Conservation (phyloP, 2,797 vertebrate genomes). For the Microtus obscurus region DNA sequence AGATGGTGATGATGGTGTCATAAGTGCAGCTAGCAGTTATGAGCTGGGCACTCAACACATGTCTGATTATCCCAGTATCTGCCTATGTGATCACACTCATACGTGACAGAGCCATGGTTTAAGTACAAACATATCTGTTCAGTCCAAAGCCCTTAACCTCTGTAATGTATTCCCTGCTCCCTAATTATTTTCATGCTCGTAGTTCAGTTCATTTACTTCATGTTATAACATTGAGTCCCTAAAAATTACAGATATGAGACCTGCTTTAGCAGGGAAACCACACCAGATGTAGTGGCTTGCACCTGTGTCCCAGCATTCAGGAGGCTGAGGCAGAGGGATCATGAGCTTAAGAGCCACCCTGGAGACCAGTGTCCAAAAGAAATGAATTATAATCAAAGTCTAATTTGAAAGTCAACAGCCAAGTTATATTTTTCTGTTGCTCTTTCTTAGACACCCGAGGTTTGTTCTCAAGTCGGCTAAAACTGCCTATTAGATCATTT, state of each 20-base stretch:
- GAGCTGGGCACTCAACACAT: not conserved
- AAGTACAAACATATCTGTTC: not conserved
- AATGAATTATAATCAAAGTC: slow-evolving; percentile 32
- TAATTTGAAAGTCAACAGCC: slow-evolving; percentile 36
- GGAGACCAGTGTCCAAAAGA: not conserved
- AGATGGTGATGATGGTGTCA: not conserved
- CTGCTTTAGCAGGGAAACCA: slow-evolving; percentile 15
- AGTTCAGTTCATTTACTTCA: slow-evolving; percentile 53
- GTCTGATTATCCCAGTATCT: not conserved
- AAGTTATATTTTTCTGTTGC: slow-evolving; percentile 21
- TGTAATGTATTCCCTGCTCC: not conserved
- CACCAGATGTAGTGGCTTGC: not conserved
- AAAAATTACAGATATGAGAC: not conserved
- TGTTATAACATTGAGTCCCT: not conserved
- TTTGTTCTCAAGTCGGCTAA: slow-evolving; percentile 41
- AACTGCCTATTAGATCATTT: not conserved
- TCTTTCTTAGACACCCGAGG: not conserved
- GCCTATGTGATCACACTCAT: not conserved
- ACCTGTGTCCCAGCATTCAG: not conserved
- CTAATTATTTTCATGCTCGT: not conserved
- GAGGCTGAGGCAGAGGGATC: not conserved
- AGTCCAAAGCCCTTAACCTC: not conserved
- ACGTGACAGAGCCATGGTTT: not conserved
- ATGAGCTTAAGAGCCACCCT: not conserved
- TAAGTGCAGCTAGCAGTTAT: not conserved